A percentile compares a stretch with the other conserved stretches of the same genome.
These are phyloP conservation scores for Sebastes reedi DNA, from an alignment of 2,797 vertebrate genomes.

Conservation along the genomic window DNA sequence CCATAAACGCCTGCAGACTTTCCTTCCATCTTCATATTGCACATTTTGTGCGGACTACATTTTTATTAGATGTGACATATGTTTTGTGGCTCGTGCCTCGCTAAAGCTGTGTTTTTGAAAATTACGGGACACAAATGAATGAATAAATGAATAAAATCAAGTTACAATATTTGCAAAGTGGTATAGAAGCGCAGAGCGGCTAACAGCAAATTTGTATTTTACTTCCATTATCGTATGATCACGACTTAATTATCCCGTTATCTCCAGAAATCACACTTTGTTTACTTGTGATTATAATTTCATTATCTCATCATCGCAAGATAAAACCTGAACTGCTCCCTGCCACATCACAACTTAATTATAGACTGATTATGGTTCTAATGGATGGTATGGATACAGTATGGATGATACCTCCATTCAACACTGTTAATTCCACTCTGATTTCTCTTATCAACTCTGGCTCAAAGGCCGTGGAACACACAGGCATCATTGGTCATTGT, in stretches of 20 bases:
- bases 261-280: conserved; percentile 27
- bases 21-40: conserved; percentile 21
- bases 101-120: conserved; percentile 8
- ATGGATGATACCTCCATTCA: not conserved
- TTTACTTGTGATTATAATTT: conserved; percentile 38
- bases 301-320: conserved; percentile 14
- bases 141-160: conserved; percentile 11
- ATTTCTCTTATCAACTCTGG: not conserved
- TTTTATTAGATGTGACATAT: conserved; percentile 45
- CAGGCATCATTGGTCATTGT: not conserved
- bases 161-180: not conserved
- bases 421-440: not conserved
- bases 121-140: not conserved
- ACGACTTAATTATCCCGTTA: conserved; percentile 32
- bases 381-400: not conserved
- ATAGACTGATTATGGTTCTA: conserved; percentile 2
- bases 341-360: conserved; percentile 27
- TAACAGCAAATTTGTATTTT: not conserved
- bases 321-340: conserved; percentile 16
- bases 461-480: not conserved
- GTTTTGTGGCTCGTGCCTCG: conserved; percentile 26
- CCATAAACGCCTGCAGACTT: conserved; percentile 46
- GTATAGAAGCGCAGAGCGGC: not conserved
- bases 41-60: conserved; percentile 14
- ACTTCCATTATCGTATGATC: conserved; percentile 1